phyloP scores from a whole-genome alignment of 1,140 invertebrate genomes.

The Heliothis virescens region DNA sequence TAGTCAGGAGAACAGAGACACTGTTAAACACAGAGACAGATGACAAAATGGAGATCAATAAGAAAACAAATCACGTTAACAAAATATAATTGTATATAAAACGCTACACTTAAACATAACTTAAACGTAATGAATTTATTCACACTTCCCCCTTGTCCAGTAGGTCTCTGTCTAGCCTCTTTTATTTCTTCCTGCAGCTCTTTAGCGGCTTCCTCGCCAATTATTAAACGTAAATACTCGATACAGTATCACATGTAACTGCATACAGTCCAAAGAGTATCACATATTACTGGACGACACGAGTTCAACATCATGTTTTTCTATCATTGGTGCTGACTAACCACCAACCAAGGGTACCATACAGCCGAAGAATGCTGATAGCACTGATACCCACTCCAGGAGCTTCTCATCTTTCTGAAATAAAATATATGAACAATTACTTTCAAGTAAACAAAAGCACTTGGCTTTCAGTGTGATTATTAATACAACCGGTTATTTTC shows the following conservation, averaged over 20 bases:
- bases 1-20: not conserved
- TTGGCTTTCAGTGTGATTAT: not conserved
- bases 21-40: not conserved
- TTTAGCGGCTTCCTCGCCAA: conserved; percentile 92
- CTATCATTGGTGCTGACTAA: conserved; percentile 86
- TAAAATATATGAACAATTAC: not conserved
- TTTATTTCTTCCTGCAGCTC: conserved; percentile 93
- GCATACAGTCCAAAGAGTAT: conserved; percentile 92
- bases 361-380: conserved; percentile 88
- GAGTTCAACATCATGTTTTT: conserved; percentile 86
- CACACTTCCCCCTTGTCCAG: conserved; percentile 89
- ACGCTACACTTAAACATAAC: not conserved
- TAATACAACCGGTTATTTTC: no score
- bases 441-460: not conserved
- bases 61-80: conserved; percentile 18
- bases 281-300: conserved; percentile 89
- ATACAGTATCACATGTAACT: conserved; percentile 90
- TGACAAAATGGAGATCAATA: not conserved
- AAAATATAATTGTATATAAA: conserved; percentile 27
- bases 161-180: conserved; percentile 91
- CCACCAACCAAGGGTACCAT: conserved; percentile 90
- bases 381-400: conserved; percentile 91
- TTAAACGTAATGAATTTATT: conserved; percentile 50
- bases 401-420: conserved; percentile 91
- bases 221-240: conserved; percentile 95